These are phyloP conservation scores for Bos indicus DNA, from an alignment of 2,113 vertebrate genomes.

Conservation along the genomic window DNA sequence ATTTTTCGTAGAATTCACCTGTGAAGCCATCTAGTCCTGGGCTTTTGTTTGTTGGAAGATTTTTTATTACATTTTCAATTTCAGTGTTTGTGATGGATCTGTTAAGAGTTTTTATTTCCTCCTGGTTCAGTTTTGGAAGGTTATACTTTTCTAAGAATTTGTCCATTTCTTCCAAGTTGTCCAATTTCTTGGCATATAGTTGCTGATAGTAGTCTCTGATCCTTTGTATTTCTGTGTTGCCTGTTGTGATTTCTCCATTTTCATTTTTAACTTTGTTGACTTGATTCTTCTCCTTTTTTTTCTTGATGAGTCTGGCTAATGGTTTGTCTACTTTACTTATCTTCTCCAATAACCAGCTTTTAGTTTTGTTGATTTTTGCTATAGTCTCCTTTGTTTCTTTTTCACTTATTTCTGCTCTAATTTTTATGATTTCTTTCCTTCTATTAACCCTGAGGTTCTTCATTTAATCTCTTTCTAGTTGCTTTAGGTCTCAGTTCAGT, in stretches of 20 bases:
- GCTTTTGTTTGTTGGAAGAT: not conserved
- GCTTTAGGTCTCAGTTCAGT: not conserved
- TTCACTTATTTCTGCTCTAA: not conserved
- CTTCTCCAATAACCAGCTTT: not conserved
- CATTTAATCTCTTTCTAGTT: not conserved
- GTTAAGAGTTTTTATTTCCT: not conserved
- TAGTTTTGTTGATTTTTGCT: not conserved
- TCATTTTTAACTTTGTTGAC: not conserved
- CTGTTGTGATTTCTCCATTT: not conserved
- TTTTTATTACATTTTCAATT: not conserved
- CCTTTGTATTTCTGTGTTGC: not conserved
- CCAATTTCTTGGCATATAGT: not conserved
- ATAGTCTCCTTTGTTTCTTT: not conserved
- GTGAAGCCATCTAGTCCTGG: not conserved
- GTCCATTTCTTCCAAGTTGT: not conserved
- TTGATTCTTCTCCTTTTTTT: not conserved
- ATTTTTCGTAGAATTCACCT: not conserved
- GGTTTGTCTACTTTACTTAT: not conserved
- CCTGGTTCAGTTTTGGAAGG: not conserved
- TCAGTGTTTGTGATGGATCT: not conserved
- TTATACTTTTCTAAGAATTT: not conserved
- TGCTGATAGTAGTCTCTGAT: not conserved
- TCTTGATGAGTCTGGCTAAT: not conserved
- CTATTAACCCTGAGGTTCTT: not conserved
- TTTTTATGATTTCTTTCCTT: not conserved